Evolutionary conservation across 1,140 invertebrate genomes (phyloP).

Genomic region (Venturia canescens): DNA sequence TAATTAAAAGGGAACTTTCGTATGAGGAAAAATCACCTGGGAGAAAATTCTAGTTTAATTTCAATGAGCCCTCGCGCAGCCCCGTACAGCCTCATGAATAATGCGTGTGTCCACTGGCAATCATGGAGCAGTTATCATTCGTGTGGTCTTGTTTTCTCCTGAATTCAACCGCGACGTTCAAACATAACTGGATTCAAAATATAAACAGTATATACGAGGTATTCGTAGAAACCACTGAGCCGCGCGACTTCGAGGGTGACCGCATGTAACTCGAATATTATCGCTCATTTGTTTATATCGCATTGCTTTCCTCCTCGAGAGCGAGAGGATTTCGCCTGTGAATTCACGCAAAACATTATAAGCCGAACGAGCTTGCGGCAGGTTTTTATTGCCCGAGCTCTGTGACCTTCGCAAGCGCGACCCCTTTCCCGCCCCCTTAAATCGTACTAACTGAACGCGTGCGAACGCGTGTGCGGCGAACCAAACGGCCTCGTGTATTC

Average conservation of each 20-base stretch:
- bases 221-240: slow-evolving; percentile 32
- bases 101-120: too few relatives aligned
- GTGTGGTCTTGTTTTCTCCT: not conserved
- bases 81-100: too few relatives aligned
- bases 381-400: slow-evolving; percentile 29
- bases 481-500: slow-evolving; percentile 70
- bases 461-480: slow-evolving; percentile 50
- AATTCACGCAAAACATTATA: slow-evolving; percentile 69
- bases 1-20: too few relatives aligned
- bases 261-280: slow-evolving; percentile 52
- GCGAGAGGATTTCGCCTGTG: not conserved
- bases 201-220: slow-evolving; percentile 10
- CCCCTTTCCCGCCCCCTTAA: slow-evolving; percentile 31
- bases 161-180: not conserved
- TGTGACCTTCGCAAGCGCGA: slow-evolving; percentile 68
- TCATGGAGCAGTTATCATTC: not conserved
- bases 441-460: slow-evolving; percentile 21
- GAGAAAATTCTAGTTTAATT: not conserved
- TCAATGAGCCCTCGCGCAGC: not conserved
- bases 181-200: slow-evolving; percentile 1
- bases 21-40: too few relatives aligned
- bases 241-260: slow-evolving; percentile 20
- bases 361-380: slow-evolving; percentile 70
- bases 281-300: slow-evolving; percentile 62
- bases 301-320: not conserved